These are phyloP conservation scores for Acronicta psi DNA, from an alignment of 2,888 invertebrate species.

Conservation along the genomic window DNA sequence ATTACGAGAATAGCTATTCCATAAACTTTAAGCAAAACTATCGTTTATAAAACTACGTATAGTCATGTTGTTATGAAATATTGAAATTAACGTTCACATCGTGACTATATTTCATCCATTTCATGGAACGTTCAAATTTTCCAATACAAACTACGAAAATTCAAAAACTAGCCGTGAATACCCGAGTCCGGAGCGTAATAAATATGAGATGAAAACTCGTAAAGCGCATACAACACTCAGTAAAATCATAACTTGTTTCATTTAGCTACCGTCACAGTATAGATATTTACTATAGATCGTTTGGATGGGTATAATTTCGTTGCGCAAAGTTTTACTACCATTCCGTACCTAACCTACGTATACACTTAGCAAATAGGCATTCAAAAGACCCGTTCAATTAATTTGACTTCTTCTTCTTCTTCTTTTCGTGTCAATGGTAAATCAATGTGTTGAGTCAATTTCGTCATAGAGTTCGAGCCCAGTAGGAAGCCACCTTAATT, in stretches of 20 bases:
- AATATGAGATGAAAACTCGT: slow-evolving; percentile 20
- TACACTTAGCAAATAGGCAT: no score
- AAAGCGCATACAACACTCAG: slow-evolving; percentile 17
- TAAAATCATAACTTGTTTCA: slow-evolving; percentile 52
- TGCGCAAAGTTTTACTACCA: no score
- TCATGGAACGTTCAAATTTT: slow-evolving; percentile 6
- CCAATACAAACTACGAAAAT: slow-evolving; percentile 17
- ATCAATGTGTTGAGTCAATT: no score
- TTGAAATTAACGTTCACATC: slow-evolving; percentile 8
- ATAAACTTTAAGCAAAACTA: background rate
- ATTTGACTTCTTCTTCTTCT: no score
- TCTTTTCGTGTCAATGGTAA: no score
- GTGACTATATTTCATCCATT: background rate
- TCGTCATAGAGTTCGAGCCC: no score
- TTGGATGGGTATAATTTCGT: no score
- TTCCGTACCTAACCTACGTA: no score
- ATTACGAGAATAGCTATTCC: background rate
- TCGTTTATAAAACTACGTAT: no score
- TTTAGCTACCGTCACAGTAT: slow-evolving; percentile 29
- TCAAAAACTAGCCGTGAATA: slow-evolving; percentile 19
- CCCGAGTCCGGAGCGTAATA: slow-evolving; percentile 14
- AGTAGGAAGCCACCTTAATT: no score
- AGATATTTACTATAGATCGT: background rate
- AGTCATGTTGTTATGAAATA: slow-evolving; percentile 1
- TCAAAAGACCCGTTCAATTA: no score